Base-by-base conservation (phyloP, 2,113 vertebrate genomes). In the Trochalopteron elliotii region DNA sequence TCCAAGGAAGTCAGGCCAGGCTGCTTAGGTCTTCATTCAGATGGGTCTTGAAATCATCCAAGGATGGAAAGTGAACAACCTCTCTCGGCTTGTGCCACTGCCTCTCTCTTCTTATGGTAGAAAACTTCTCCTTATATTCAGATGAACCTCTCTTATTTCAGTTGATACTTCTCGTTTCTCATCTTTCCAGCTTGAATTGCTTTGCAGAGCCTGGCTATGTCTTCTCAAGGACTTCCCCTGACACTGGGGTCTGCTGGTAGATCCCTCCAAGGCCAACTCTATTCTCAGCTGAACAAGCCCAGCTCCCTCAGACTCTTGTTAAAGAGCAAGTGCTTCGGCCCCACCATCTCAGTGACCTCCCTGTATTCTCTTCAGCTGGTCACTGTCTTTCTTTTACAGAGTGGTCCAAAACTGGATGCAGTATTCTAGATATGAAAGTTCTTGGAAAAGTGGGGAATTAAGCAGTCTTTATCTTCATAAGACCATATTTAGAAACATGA, bases 251-350 rank as follows among this genome's bases (percentile, higher is more conserved):
- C n/a, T 83, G 14, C 28, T 65, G 4, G 35, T 45, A 59, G 8
- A 13, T n/a, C 17, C 4, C 15, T 16, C 7, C 21, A 49, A n/a
- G 31, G 11, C 12, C 0, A 1, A 4, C 13, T 72, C 33, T 83
- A 23, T 5, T 78, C 9, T 10, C 49, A 27, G 28, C 8, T 70
- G 15, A 49, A 40, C 7, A 75, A 67, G 9, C 4, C 4, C 27
- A 56, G 4, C 5, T 60, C 7, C 20, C 4, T 9, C 9, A 61
- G 23, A 19, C 8, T 42, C 23, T 53, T 8, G 12, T n/a, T 11
- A 37, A 35, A 25, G 14, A 24, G 4, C 8, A 42, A 39, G 21
- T 30, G 9, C 15, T 74, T 11, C 68, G 35, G 18, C 7, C 3
- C 7, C 15, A n/a, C 10, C 21, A 27, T n/a, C 24, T 74, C 8